Evolutionary conservation across 2,888 invertebrate species (phyloP).

Genomic region (Nesidiocoris tenuis): DNA sequence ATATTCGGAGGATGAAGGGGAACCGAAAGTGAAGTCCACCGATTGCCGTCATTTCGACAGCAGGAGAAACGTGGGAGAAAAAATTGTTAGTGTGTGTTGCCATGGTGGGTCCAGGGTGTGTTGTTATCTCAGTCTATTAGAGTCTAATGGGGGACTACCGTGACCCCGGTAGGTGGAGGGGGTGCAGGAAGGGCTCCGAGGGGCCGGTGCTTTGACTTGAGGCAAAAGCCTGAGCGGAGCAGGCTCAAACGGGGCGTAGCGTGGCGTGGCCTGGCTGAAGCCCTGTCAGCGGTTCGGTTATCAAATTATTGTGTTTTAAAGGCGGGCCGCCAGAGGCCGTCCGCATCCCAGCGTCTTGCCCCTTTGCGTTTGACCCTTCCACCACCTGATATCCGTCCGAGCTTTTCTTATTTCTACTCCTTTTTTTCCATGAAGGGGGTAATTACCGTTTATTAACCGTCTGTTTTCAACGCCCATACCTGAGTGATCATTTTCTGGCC

Average conservation of each 20-base stretch:
- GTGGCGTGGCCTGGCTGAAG: not conserved
- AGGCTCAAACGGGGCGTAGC: not conserved
- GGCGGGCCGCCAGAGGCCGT: not conserved
- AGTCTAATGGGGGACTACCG: slow-evolving; percentile 31
- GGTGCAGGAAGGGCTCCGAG: not conserved
- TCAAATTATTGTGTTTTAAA: not conserved
- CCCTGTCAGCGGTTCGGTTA: not conserved
- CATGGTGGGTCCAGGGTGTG: not conserved
- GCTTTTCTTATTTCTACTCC: not conserved
- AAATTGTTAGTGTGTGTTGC: slow-evolving; percentile 20
- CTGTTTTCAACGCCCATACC: not conserved
- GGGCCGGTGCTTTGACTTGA: not conserved
- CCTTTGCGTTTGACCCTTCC: not conserved
- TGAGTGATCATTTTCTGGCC: not conserved
- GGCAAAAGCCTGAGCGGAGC: not conserved
- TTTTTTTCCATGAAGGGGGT: not conserved
- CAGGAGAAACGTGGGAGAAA: slow-evolving; percentile 6
- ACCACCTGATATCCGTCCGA: not conserved
- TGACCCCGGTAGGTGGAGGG: slow-evolving; percentile 5
- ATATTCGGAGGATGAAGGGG: no score
- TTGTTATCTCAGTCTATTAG: slow-evolving; percentile 30
- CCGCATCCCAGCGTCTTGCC: not conserved
- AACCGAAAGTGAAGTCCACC: not conserved
- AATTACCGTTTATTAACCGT: not conserved
- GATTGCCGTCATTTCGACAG: not conserved